phyloP scores from a whole-genome alignment of 2,113 vertebrate species.

The Bubo bubo region DNA sequence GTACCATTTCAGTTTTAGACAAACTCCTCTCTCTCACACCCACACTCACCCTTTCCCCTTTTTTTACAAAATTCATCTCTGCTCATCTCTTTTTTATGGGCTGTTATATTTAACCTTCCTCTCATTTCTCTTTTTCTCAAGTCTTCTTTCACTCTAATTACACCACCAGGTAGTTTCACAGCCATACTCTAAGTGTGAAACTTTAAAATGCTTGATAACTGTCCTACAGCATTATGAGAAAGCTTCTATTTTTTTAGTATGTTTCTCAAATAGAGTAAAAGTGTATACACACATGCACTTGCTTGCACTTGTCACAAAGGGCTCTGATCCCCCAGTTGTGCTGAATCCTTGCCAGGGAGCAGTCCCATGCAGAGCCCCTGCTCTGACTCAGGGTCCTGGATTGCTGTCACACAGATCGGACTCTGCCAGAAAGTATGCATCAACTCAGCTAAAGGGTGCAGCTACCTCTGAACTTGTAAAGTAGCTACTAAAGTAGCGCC shows the following conservation, averaged over 20 bases:
- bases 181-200: background rate
- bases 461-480: background rate
- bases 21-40: constrained; percentile 17
- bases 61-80: constrained; percentile 11
- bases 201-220: background rate
- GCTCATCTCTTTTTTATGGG: background rate
- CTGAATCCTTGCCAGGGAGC: background rate
- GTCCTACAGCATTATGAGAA: background rate
- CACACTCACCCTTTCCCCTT: background rate
- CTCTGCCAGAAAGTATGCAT: background rate
- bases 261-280: background rate
- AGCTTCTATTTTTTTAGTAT: background rate
- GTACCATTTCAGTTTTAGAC: constrained; percentile 23
- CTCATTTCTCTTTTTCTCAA: constrained; percentile 58
- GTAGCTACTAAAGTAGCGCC: background rate
- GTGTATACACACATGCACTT: background rate
- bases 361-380: background rate
- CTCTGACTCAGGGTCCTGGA: background rate
- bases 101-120: constrained; percentile 32
- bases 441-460: background rate
- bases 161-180: constrained; percentile 22
- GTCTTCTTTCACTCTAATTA: background rate
- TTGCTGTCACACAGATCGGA: background rate
- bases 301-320: background rate
- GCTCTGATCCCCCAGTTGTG: accelerated